Evolutionary conservation across 2,113 vertebrate species (phyloP), one percentile per base, ranked within the genome.

Genomic region (Ia io): DNA sequence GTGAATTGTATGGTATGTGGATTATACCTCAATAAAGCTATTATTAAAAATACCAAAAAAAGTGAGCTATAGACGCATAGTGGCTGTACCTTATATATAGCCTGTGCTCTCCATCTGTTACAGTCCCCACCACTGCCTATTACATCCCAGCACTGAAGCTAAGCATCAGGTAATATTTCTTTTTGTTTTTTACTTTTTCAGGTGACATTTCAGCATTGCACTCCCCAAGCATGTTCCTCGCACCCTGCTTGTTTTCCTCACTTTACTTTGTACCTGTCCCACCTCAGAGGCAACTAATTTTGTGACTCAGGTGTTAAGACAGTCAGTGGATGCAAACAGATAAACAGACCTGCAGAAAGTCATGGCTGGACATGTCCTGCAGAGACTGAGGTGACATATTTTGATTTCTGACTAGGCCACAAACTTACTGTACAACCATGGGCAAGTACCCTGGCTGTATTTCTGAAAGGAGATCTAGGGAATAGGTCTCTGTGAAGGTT

Each of bases 101-200:
- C 22, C 47, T 44, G 22, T 35, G 47, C 18, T 18, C 51, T n/a
- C 37, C 0, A 12, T 32, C 16, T 74, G 47, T 47, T 28, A 3
- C 10, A n/a, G 37, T 14, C 76, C 67, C 56, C 63, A 37, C 47
- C 47, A 2, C 14, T 11, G 73, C 73, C 53, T 22, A 4, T 14
- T 2, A 14, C 0, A 11, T 51, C 12, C 25, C 1, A 0, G 16
- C 82, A 22, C 20, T 0, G 6, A 30, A 5, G 47, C 51, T 32
- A 2, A 63, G 74, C 20, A 2, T 4, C n/a, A 0, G 3, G 47
- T 20, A 40, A 4, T 4, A 0, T 17, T 3, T 2, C 3, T 61
- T 12, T 61, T 61, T 61, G 25, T 28, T 61, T 61, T 61, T 61
- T 61, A 61, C 23, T 61, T 61, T 61, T 61, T 61, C 23, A 61